Conservation (phyloP, 2,797 vertebrate genomes). For the Sebastolobus altivelis region DNA sequence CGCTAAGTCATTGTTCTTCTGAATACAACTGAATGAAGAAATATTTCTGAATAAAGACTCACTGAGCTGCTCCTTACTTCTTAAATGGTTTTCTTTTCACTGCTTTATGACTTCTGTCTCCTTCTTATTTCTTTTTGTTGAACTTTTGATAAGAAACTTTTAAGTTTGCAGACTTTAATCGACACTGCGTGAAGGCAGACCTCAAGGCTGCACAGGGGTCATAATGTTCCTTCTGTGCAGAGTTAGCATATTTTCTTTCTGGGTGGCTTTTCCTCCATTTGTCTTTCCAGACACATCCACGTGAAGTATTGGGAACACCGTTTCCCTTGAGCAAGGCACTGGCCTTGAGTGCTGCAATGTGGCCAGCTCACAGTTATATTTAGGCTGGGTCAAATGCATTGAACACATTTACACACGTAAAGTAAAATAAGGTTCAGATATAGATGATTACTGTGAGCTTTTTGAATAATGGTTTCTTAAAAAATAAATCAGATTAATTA, state of each 20-base stretch:
- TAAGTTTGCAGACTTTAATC: conserved; percentile 10
- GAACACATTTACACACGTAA: background rate
- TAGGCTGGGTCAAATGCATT: background rate
- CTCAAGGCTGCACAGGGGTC: background rate
- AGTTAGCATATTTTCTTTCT: background rate
- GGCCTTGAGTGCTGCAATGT: background rate
- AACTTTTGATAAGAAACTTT: conserved; percentile 29
- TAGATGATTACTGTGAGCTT: background rate
- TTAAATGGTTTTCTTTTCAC: conserved; percentile 22
- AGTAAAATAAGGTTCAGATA: background rate
- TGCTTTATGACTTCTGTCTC: conserved; percentile 3
- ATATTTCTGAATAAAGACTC: conserved; percentile 28
- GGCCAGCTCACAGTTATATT: background rate
- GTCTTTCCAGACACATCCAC: background rate
- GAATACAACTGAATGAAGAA: conserved; percentile 12
- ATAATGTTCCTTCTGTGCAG: background rate
- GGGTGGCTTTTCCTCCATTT: background rate
- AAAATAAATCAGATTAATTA: background rate
- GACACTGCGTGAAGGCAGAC: background rate
- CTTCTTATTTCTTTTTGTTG: conserved; percentile 2
- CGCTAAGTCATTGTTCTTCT: conserved; percentile 7
- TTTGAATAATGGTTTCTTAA: background rate
- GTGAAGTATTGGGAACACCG: background rate
- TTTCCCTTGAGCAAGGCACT: conserved; percentile 7
- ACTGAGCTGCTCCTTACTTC: background rate